Evolutionary conservation across 2,888 invertebrate species (phyloP).

Genomic region (Meteorus colon): DNA sequence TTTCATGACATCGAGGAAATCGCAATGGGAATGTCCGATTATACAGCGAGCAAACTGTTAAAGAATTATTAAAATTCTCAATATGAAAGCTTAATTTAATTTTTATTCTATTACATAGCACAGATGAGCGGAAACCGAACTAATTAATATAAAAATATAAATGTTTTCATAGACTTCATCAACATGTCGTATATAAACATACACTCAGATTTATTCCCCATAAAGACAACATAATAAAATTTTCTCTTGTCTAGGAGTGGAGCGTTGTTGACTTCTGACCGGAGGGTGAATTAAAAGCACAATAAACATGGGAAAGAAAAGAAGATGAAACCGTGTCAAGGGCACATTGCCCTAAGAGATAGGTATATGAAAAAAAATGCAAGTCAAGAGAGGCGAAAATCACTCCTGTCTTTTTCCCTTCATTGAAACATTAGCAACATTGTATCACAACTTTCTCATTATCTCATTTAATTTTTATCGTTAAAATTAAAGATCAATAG

Average conservation of each 20-base stretch:
- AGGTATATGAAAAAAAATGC: background rate
- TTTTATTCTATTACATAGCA: background rate
- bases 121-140: too few species aligned
- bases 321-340: background rate
- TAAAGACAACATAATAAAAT: background rate
- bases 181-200: background rate
- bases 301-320: background rate
- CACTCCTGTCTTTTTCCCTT: background rate
- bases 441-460: background rate
- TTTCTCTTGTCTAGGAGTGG: background rate
- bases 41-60: background rate
- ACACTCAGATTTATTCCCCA: background rate
- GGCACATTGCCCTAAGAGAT: background rate
- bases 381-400: background rate
- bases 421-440: background rate
- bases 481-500: slow-evolving; percentile 2
- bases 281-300: background rate
- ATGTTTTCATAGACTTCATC: background rate
- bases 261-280: background rate
- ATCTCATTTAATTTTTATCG: background rate
- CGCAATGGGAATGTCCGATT: background rate
- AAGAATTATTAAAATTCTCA: too few species aligned
- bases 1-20: background rate
- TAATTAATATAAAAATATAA: too few species aligned
- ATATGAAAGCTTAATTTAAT: background rate